A percentile compares a stretch with the other conserved stretches of the same genome.
Evolutionary conservation across 2,797 vertebrate species (phyloP).

Genomic region (Xerus rutilus): DNA sequence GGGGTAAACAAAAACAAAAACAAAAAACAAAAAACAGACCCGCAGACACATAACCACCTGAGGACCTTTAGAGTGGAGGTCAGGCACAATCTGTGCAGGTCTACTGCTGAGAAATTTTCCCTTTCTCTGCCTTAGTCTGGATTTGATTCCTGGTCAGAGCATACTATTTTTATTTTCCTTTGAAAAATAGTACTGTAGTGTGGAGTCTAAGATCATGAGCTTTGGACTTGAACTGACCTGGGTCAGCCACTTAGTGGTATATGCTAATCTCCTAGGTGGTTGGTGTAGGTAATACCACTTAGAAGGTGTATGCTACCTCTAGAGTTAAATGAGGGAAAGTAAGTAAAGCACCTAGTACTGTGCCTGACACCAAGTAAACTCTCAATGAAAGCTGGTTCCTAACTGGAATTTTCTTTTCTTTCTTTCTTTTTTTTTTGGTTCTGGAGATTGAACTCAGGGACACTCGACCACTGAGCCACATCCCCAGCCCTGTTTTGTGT

Average conservation of each 20-base stretch:
- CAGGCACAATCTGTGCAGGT: neutral
- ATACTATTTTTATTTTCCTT: neutral
- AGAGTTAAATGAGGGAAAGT: conserved; percentile 1
- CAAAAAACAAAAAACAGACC: too few species aligned
- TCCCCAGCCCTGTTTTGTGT: too few species aligned
- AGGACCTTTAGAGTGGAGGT: neutral
- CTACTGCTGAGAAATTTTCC: neutral
- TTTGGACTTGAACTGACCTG: conserved; percentile 27
- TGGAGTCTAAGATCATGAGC: neutral
- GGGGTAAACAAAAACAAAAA: too few species aligned
- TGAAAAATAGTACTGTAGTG: neutral
- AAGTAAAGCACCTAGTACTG: conserved; percentile 10
- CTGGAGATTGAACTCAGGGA: too few species aligned
- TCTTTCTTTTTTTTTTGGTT: too few species aligned
- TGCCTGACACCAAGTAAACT: neutral
- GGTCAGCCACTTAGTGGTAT: neutral
- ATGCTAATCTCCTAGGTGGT: neutral
- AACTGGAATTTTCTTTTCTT: conserved; percentile 65
- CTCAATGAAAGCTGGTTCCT: conserved; percentile 47
- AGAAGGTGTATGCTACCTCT: neutral
- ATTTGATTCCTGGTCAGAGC: neutral
- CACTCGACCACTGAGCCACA: too few species aligned
- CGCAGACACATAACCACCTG: neutral
- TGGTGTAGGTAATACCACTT: neutral
- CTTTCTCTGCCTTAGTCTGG: neutral